phyloP scores from a whole-genome alignment of 23 tunicate species.

The Diplosoma virens region DNA sequence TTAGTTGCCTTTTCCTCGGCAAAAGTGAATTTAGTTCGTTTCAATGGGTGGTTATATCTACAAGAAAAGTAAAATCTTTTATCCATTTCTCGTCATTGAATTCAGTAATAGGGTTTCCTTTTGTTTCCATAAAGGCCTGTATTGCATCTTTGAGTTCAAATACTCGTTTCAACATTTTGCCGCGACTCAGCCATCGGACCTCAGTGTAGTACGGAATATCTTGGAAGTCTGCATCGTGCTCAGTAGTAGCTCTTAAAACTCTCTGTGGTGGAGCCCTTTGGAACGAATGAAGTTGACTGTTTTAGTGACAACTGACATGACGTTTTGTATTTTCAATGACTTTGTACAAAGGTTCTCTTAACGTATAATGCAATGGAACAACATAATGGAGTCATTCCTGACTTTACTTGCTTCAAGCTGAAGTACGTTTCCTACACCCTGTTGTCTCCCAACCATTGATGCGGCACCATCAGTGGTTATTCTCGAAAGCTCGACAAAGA shows the following conservation, averaged over 20 bases:
- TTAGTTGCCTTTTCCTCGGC: neutral
- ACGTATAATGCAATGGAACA: conserved; percentile 7
- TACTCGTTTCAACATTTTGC: too few species aligned
- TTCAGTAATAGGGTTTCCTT: neutral
- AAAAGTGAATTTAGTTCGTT: conserved; percentile 1
- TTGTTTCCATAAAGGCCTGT: neutral
- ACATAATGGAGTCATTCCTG: conserved; percentile 14
- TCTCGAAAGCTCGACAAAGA: neutral
- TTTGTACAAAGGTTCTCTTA: conserved; percentile 13
- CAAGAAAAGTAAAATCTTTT: conserved; percentile 11
- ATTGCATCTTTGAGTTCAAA: neutral
- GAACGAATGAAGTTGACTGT: conserved; percentile 40
- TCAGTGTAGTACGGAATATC: too few species aligned
- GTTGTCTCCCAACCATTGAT: neutral
- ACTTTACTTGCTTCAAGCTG: too few species aligned
- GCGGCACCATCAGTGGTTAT: neutral
- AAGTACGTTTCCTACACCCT: too few species aligned
- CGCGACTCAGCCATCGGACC: too few species aligned
- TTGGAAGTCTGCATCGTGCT: conserved; percentile 40
- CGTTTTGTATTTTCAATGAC: too few species aligned
- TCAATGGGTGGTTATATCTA: conserved; percentile 2
- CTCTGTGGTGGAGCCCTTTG: conserved; percentile 36
- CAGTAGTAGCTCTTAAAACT: conserved; percentile 36
- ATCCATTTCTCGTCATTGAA: neutral
- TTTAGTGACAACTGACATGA: too few species aligned